These are phyloP conservation scores for Nothoprocta pentlandii DNA, from an alignment of 2,113 vertebrate genomes.

Conservation along the genomic window DNA sequence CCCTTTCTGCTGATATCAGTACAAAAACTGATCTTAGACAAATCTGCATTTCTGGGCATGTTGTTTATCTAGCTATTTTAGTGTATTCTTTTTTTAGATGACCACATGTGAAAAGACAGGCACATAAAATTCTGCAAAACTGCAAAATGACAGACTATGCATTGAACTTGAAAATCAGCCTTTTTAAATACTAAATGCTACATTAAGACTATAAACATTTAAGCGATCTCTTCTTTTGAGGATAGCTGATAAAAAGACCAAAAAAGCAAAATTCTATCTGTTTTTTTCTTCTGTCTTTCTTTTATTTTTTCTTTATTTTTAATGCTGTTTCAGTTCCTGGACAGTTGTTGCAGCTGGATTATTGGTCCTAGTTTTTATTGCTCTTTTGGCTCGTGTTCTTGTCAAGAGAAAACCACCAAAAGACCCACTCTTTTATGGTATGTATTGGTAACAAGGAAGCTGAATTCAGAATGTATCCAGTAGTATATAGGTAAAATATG, in stretches of 20 bases:
- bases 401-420: slow-evolving; percentile 87
- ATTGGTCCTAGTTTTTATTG: slow-evolving; percentile 82
- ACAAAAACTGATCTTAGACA: slow-evolving; percentile 2
- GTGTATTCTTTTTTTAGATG: slow-evolving; percentile 36
- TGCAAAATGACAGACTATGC: not conserved
- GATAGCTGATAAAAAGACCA: not conserved
- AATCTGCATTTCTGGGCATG: slow-evolving; percentile 1
- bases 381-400: slow-evolving; percentile 78
- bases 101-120: not conserved
- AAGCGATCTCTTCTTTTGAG: not conserved
- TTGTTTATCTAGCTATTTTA: slow-evolving; percentile 44
- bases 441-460: not conserved
- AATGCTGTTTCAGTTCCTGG: slow-evolving; percentile 80
- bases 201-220: not conserved
- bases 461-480: not conserved
- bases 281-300: not conserved
- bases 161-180: not conserved
- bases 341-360: slow-evolving; percentile 81
- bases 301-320: not conserved
- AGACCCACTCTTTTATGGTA: slow-evolving; percentile 93
- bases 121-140: slow-evolving; percentile 8
- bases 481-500: not conserved
- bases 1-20: slow-evolving; percentile 26
- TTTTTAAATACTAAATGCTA: not conserved
- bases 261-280: not conserved